Conservation (phyloP, 2,113 vertebrate species). For the Solenodon paradoxus region DNA sequence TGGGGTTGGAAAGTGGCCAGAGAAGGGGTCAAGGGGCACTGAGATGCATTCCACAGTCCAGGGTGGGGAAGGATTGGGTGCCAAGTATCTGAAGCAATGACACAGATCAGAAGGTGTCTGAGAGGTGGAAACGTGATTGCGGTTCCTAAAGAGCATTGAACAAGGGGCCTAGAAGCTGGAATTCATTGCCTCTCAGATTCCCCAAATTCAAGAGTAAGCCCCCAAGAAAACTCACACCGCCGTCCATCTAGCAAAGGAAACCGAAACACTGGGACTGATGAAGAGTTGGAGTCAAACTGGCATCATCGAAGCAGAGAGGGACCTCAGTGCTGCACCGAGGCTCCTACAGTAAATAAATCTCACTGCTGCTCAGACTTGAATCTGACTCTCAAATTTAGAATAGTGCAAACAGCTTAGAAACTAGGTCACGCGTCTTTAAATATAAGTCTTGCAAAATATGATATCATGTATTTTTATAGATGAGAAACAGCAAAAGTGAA, state of each 20-base stretch:
- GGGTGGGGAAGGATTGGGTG: neutral
- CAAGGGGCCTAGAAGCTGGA: neutral
- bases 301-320: neutral
- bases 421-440: neutral
- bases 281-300: neutral
- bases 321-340: too few species aligned
- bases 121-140: neutral
- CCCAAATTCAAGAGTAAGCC: neutral
- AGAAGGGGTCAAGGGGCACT: neutral
- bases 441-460: neutral
- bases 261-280: neutral
- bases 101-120: neutral
- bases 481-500: neutral
- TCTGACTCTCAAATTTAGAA: neutral
- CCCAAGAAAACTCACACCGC: neutral
- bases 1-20: neutral
- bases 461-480: neutral
- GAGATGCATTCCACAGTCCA: neutral
- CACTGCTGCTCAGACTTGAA: neutral
- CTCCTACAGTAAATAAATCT: neutral
- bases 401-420: neutral
- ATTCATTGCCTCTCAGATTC: rapidly evolving
- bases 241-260: neutral
- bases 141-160: neutral
- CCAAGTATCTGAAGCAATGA: too few species aligned